Evolutionary conservation across 2,888 invertebrate genomes (phyloP).

Genomic region (Leistus spinibarbis): DNA sequence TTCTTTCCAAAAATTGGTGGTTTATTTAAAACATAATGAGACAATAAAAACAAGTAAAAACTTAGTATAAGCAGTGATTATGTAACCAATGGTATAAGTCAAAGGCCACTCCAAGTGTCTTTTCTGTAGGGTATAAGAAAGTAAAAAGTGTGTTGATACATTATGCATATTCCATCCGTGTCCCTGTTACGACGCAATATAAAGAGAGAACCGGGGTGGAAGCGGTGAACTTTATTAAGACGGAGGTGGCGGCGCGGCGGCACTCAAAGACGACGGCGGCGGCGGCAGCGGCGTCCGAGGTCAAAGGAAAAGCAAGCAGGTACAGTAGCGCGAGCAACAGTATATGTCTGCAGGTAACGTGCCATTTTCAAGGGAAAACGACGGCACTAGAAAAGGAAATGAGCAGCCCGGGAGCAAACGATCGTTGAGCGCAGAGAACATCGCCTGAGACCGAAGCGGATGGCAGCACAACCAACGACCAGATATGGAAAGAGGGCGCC

Average conservation of each 20-base stretch:
- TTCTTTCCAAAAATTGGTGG: too few relatives aligned
- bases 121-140: slow-evolving; percentile 11
- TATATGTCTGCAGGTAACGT: slow-evolving; percentile 13
- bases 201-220: slow-evolving; percentile 40
- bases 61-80: too few relatives aligned
- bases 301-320: slow-evolving; percentile 34
- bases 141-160: slow-evolving; percentile 45
- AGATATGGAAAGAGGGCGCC: slow-evolving; percentile 18
- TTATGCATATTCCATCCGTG: slow-evolving; percentile 52
- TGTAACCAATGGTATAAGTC: too few relatives aligned
- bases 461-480: background rate
- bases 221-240: slow-evolving; percentile 43
- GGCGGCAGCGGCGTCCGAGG: slow-evolving; percentile 36
- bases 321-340: slow-evolving; percentile 15
- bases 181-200: slow-evolving; percentile 46
- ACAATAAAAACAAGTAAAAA: too few relatives aligned
- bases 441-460: too few relatives aligned
- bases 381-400: slow-evolving; percentile 14
- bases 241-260: slow-evolving; percentile 24
- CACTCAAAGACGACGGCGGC: slow-evolving; percentile 41
- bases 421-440: background rate
- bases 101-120: too few relatives aligned
- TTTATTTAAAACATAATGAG: too few relatives aligned
- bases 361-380: background rate
- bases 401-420: slow-evolving; percentile 17